Conservation (phyloP, 2,113 vertebrate species). For the Bubo bubo region DNA sequence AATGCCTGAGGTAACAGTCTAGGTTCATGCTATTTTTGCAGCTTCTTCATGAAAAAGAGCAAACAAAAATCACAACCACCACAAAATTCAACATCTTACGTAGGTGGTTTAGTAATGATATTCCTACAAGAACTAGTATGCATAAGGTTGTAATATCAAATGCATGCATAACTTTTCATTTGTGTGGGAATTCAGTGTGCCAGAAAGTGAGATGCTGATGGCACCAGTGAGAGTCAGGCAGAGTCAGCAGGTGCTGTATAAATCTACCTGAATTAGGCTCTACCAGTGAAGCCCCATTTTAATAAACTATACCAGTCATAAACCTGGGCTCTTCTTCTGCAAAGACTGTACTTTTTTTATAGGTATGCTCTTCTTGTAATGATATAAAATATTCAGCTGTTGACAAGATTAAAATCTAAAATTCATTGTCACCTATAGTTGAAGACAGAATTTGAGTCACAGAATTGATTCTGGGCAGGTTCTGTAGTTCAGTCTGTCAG, state of each 20-base stretch:
- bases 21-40: neutral
- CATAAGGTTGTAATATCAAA: neutral
- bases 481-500: conserved; percentile 26
- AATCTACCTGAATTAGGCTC: conserved; percentile 24
- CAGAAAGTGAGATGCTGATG: conserved; percentile 14
- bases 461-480: conserved; percentile 6
- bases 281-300: neutral
- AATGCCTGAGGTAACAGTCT: conserved; percentile 4
- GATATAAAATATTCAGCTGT: neutral
- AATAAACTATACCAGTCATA: neutral
- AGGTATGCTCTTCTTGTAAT: neutral
- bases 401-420: conserved; percentile 46
- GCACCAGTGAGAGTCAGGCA: neutral
- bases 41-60: neutral
- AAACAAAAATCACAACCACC: neutral
- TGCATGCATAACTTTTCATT: neutral
- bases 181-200: neutral
- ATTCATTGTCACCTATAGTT: conserved; percentile 23
- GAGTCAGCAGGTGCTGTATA: conserved; percentile 14
- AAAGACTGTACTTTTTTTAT: neutral
- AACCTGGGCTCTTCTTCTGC: neutral
- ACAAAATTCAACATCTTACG: neutral
- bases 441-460: neutral
- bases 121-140: neutral
- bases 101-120: neutral